These are phyloP conservation scores for Taphrorychus bicolor DNA, from an alignment of 2,888 invertebrate genomes.

Conservation along the genomic window DNA sequence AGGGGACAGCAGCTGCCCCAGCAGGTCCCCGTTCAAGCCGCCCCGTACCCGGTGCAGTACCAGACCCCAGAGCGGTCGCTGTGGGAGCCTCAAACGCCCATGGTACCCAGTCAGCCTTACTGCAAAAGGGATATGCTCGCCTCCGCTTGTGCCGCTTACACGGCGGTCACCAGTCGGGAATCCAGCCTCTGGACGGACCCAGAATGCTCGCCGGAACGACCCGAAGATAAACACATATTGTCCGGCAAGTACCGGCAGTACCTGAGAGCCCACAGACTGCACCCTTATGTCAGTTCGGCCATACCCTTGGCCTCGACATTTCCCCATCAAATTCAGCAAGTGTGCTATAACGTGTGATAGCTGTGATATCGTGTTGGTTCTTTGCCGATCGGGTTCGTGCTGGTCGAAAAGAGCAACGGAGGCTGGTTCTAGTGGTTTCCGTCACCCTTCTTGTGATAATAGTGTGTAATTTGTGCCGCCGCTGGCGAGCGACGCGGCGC, in stretches of 20 bases:
- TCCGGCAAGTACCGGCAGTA: conserved; percentile 68
- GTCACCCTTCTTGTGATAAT: conserved; percentile 60
- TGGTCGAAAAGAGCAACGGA: conserved; percentile 32
- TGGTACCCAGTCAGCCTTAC: conserved; percentile 55
- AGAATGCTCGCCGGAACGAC: conserved; percentile 57
- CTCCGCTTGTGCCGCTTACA: conserved; percentile 46
- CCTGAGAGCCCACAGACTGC: conserved; percentile 65
- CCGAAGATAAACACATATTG: conserved; percentile 57
- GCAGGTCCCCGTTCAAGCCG: conserved; percentile 57
- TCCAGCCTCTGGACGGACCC: conserved; percentile 56
- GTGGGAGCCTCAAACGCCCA: conserved; percentile 56
- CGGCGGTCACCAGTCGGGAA: conserved; percentile 54
- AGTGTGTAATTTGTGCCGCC: conserved; percentile 57
- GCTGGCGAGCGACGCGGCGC: conserved; percentile 45
- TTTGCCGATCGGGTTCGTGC: conserved; percentile 41
- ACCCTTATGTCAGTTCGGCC: conserved; percentile 64
- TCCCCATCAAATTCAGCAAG: conserved; percentile 66
- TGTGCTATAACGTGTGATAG: conserved; percentile 69
- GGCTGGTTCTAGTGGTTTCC: conserved; percentile 52
- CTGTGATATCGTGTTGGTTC: conserved; percentile 53
- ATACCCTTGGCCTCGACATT: conserved; percentile 62
- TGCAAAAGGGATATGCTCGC: conserved; percentile 56
- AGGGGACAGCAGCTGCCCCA: conserved; percentile 52
- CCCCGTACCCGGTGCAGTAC: conserved; percentile 52
- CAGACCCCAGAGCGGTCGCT: conserved; percentile 48